These are phyloP conservation scores for Eutrigla gurnardus DNA, from an alignment of 2,797 vertebrate genomes.

Conservation along the genomic window DNA sequence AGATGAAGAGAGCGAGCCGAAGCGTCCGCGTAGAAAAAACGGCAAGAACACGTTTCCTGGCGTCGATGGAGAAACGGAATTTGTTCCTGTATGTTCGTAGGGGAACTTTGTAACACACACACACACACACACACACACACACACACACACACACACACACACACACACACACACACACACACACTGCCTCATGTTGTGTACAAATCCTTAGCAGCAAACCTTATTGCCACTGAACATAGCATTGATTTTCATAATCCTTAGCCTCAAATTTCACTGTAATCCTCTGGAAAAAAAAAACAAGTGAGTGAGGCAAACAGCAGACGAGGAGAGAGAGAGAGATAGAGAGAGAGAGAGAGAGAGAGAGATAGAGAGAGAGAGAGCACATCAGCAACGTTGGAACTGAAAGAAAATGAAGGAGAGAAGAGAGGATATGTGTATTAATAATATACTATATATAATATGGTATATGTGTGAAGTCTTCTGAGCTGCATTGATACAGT, in stretches of 20 bases:
- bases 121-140: conserved; percentile 8
- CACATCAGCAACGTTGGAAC: conserved; percentile 4
- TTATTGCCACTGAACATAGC: conserved; percentile 72
- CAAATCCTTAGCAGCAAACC: conserved; percentile 67
- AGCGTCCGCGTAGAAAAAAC: background rate
- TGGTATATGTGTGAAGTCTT: background rate
- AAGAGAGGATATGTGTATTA: background rate
- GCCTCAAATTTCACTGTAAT: conserved; percentile 80
- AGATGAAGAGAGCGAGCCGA: background rate
- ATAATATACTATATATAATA: too few species aligned
- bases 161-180: too few species aligned
- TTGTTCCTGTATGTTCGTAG: background rate
- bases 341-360: conserved; percentile 21
- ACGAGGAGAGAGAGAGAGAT: conserved; percentile 23
- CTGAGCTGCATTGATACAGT: too few species aligned
- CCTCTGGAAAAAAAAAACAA: conserved; percentile 58
- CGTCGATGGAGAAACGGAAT: background rate
- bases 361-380: background rate
- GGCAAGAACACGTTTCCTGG: background rate
- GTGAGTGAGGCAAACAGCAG: too few species aligned
- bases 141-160: too few species aligned
- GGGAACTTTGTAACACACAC: conserved; percentile 7
- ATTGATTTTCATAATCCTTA: conserved; percentile 81
- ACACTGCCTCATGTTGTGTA: conserved; percentile 56
- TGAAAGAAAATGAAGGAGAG: background rate